These are phyloP conservation scores for Acronicta alni DNA, from an alignment of 2,888 invertebrate species.

Conservation along the genomic window DNA sequence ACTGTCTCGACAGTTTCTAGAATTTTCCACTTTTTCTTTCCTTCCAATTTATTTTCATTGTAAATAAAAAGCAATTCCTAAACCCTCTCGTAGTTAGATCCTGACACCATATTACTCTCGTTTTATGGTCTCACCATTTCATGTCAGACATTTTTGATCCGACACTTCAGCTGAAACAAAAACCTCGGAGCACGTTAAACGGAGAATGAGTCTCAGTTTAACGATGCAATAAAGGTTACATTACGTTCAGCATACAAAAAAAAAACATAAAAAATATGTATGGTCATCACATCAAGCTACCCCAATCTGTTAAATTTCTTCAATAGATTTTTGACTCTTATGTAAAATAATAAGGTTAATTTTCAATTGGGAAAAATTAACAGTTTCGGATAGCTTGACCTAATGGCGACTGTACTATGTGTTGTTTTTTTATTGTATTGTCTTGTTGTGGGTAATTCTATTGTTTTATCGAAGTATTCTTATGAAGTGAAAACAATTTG, in stretches of 20 bases:
- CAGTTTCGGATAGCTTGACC: too few species aligned
- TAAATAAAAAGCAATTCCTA: constrained; percentile 11
- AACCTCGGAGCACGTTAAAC: constrained; percentile 39
- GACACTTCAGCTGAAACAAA: constrained; percentile 36
- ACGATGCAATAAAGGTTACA: constrained; percentile 51
- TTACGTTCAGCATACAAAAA: constrained; percentile 20
- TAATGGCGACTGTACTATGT: too few species aligned
- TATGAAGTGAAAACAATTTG: too few species aligned
- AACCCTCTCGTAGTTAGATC: constrained; percentile 9
- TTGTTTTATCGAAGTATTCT: too few species aligned
- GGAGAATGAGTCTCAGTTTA: constrained; percentile 35
- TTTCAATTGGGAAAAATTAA: too few species aligned
- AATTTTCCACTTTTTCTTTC: background rate
- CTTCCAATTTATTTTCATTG: background rate
- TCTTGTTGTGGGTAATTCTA: too few species aligned
- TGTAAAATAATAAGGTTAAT: too few species aligned
- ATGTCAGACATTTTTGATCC: constrained; percentile 33
- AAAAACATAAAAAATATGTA: constrained; percentile 18
- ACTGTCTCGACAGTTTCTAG: constrained; percentile 4
- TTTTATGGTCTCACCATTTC: constrained; percentile 32
- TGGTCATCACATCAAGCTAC: too few species aligned
- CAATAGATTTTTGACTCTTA: too few species aligned
- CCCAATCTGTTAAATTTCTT: too few species aligned
- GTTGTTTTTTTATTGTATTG: too few species aligned
- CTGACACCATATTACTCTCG: constrained; percentile 11